phyloP scores from a whole-genome alignment of 2,113 vertebrate genomes.

The Penelope pileata region DNA sequence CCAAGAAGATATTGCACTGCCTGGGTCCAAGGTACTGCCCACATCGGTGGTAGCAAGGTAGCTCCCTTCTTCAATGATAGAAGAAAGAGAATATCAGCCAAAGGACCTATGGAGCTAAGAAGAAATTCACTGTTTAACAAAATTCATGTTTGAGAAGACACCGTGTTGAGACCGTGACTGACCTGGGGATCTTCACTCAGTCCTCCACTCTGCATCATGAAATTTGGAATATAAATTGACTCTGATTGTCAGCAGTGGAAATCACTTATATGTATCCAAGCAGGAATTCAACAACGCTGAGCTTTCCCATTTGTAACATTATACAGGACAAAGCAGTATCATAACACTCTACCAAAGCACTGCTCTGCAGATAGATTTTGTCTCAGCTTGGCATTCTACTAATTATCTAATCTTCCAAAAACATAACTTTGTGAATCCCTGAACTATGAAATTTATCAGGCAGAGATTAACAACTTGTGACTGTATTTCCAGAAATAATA shows the following conservation, averaged over 20 bases:
- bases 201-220: background rate
- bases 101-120: background rate
- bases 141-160: background rate
- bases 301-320: background rate
- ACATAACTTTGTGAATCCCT: background rate
- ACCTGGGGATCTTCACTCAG: background rate
- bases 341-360: background rate
- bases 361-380: slow-evolving; percentile 22
- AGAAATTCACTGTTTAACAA: background rate
- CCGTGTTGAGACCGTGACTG: background rate
- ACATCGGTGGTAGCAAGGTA: background rate
- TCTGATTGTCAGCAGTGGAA: background rate
- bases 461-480: background rate
- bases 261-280: background rate
- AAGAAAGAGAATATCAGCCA: background rate
- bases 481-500: background rate
- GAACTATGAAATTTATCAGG: background rate
- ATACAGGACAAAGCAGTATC: background rate
- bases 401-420: background rate
- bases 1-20: background rate
- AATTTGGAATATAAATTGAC: background rate
- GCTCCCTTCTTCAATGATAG: background rate
- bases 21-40: background rate
- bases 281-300: background rate
- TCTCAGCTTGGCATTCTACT: background rate